A percentile compares a stretch with the other conserved stretches of the same genome.
These are phyloP conservation scores for Cryptomyrus ogoouensis DNA, from an alignment of 2,113 vertebrate genomes.

Conservation along the genomic window DNA sequence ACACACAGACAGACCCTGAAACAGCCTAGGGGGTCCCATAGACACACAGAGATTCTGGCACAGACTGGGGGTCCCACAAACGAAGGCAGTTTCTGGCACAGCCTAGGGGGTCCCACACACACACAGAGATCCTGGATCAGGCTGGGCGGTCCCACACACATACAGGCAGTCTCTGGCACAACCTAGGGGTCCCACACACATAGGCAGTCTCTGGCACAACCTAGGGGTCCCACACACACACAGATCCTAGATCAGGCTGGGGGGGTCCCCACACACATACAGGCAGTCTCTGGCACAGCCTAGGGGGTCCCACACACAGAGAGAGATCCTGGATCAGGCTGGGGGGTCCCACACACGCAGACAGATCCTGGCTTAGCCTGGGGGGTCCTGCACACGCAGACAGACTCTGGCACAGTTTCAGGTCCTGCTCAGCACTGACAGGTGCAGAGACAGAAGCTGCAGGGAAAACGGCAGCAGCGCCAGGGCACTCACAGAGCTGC, in stretches of 20 bases:
- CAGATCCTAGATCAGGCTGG: not conserved
- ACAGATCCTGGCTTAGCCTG: not conserved
- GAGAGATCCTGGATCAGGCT: not conserved
- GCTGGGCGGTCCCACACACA: not conserved
- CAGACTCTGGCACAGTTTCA: not conserved
- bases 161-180: too few species aligned
- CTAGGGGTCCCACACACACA: not conserved
- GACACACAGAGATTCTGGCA: not conserved
- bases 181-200: not conserved
- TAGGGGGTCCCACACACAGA: not conserved
- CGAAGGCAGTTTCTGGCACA: not conserved
- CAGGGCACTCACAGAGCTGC: constrained; percentile 74
- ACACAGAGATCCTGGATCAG: not conserved
- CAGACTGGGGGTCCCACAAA: not conserved
- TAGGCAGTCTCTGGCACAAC: not conserved
- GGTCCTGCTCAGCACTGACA: not conserved
- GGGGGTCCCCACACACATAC: not conserved
- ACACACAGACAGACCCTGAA: not conserved
- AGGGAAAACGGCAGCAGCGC: not conserved
- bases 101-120: not conserved
- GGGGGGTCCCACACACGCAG: not conserved
- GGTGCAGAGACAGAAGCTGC: not conserved
- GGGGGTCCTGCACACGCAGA: not conserved
- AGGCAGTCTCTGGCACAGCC: not conserved
- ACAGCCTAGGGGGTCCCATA: too few species aligned